phyloP scores from a whole-genome alignment of 2,797 vertebrate genomes.

The Bovichtus variegatus region DNA sequence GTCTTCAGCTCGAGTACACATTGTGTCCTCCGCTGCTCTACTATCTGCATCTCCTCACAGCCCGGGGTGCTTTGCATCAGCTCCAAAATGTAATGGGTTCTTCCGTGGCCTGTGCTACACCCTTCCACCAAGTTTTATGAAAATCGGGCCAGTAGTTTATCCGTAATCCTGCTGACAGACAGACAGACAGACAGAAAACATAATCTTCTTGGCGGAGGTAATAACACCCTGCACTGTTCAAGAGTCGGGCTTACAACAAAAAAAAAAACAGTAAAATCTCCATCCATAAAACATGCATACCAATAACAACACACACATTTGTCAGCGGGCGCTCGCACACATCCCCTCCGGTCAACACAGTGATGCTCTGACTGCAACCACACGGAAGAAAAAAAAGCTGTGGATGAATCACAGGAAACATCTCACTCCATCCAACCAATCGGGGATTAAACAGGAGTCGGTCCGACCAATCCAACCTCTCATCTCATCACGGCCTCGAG shows the following conservation, averaged over 20 bases:
- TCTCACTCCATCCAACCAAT: slow-evolving; percentile 40
- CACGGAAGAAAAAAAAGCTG: slow-evolving; percentile 14
- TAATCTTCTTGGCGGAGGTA: too few relatives aligned
- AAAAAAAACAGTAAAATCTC: neutral
- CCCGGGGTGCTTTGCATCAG: slow-evolving; percentile 2
- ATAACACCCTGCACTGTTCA: neutral
- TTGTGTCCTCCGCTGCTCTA: slow-evolving; percentile 21
- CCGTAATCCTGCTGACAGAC: too few relatives aligned
- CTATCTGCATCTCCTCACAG: slow-evolving; percentile 39
- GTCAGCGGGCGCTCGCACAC: neutral
- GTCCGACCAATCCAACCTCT: slow-evolving; percentile 34
- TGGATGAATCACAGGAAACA: slow-evolving; percentile 50
- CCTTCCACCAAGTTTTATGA: too few relatives aligned
- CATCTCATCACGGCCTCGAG: slow-evolving; percentile 40
- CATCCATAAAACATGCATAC: slow-evolving; percentile 3
- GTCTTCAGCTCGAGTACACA: slow-evolving; percentile 13
- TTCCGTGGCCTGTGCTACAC: too few relatives aligned
- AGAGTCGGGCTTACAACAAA: neutral
- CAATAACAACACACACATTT: neutral
- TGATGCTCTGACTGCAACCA: slow-evolving; percentile 18
- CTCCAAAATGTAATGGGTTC: too few relatives aligned
- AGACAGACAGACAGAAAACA: too few relatives aligned
- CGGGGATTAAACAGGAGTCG: slow-evolving; percentile 42
- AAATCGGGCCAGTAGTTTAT: too few relatives aligned
- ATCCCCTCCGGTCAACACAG: neutral